Conservation (phyloP, 2,113 vertebrate genomes). For the Brevimyrus niger region DNA sequence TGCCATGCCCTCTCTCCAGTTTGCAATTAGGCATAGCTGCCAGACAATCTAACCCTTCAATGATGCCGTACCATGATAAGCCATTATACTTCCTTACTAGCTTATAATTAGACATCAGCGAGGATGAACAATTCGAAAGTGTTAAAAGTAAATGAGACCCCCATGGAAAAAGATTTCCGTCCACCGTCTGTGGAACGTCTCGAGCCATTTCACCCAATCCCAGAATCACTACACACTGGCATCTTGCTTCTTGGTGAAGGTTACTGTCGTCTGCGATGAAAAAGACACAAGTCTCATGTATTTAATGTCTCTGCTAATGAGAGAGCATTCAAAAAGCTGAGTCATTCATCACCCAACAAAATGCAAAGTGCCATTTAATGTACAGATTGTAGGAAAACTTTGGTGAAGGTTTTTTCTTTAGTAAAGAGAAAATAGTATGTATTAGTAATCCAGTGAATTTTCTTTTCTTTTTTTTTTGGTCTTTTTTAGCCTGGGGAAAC, state of each 20-base stretch:
- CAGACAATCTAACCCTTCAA: background rate
- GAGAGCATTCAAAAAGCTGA: background rate
- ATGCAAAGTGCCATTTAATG: background rate
- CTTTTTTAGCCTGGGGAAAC: background rate
- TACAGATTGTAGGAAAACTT: background rate
- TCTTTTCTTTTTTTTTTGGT: background rate
- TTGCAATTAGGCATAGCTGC: background rate
- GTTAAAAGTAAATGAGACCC: background rate
- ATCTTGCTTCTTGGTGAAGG: background rate
- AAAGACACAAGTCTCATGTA: background rate
- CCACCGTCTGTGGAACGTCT: background rate
- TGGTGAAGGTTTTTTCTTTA: background rate
- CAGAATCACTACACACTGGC: background rate
- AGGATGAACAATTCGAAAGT: background rate
- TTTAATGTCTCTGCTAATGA: background rate
- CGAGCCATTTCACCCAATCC: background rate
- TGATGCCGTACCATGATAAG: background rate
- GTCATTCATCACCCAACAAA: background rate
- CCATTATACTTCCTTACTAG: background rate
- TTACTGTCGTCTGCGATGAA: background rate
- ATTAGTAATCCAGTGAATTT: background rate
- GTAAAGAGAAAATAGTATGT: background rate
- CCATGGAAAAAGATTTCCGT: background rate
- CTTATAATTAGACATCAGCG: slow-evolving; percentile 10
- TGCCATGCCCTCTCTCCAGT: background rate